These are phyloP conservation scores for Spizella passerina DNA, from an alignment of 2,797 vertebrate genomes.

Conservation along the genomic window DNA sequence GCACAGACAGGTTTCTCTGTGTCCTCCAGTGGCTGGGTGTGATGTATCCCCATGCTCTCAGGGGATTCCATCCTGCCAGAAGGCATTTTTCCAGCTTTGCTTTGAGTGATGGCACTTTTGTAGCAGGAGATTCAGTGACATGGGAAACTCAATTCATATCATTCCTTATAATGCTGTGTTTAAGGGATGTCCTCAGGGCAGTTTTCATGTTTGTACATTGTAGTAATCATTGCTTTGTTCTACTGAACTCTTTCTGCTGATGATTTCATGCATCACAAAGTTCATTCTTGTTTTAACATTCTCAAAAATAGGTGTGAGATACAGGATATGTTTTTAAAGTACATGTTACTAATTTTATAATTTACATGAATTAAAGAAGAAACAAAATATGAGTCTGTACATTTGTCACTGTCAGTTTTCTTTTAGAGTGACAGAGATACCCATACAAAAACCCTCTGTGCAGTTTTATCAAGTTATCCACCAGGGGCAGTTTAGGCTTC, in stretches of 20 bases:
- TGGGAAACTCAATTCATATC: neutral
- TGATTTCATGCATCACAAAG: neutral
- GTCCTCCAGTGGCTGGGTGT: neutral
- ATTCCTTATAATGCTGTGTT: neutral
- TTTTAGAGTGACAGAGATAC: neutral
- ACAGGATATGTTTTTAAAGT: neutral
- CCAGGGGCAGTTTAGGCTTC: neutral
- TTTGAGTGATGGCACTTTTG: neutral
- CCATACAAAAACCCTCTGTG: neutral
- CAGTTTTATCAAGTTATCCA: neutral
- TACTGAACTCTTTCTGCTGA: neutral
- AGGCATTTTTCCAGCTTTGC: neutral
- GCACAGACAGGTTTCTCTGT: neutral
- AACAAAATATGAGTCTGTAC: neutral
- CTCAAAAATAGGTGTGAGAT: neutral
- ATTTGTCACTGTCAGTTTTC: neutral
- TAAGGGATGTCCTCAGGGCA: conserved; percentile 5
- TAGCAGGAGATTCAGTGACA: neutral
- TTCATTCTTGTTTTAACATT: neutral
- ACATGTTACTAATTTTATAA: neutral
- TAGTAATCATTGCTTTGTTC: conserved; percentile 9
- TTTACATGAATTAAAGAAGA: neutral
- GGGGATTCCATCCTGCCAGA: neutral
- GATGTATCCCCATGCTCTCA: neutral
- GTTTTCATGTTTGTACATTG: neutral